Evolutionary conservation across 2,888 invertebrate genomes (phyloP).

Genomic region (Flexamia atlantica): DNA sequence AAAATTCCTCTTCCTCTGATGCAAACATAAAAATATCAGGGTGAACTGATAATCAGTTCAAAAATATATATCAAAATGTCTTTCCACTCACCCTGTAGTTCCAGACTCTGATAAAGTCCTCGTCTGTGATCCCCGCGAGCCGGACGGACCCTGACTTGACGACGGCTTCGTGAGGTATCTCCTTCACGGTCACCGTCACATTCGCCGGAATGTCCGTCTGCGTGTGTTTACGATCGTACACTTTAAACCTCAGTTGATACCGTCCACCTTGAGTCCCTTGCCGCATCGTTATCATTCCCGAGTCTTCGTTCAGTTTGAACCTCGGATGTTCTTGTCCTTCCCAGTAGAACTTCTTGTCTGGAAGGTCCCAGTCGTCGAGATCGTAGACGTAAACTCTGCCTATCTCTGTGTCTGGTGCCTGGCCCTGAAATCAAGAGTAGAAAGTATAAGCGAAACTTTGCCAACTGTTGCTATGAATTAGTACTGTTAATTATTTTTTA

Average conservation of each 20-base stretch:
- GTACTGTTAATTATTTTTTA: too few species aligned
- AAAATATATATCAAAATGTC: too few species aligned
- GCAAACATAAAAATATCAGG: too few species aligned
- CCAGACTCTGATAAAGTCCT: conserved; percentile 97
- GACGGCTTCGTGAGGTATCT: conserved; percentile 97
- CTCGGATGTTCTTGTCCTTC: conserved; percentile 90
- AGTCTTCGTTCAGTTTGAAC: conserved; percentile 93
- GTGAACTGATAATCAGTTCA: too few species aligned
- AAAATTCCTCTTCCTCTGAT: too few species aligned
- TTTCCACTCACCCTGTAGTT: conserved; percentile 83
- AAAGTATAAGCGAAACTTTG: too few species aligned
- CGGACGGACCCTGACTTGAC: conserved; percentile 96
- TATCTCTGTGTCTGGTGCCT: conserved; percentile 93
- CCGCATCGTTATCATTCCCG: conserved; percentile 97
- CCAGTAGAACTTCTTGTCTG: conserved; percentile 98
- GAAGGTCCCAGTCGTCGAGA: conserved; percentile 98
- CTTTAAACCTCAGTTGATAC: conserved; percentile 86
- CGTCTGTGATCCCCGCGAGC: conserved; percentile 95
- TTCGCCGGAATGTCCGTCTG: conserved; percentile 98
- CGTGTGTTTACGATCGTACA: conserved; percentile 96
- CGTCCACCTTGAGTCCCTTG: conserved; percentile 94
- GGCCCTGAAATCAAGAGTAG: conserved; percentile 79
- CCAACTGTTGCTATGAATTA: too few species aligned
- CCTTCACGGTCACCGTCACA: conserved; percentile 95
- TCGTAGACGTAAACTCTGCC: conserved; percentile 98